Evolutionary conservation across 2,888 invertebrate species (phyloP), one percentile per base, ranked within the genome.

Genomic region (Drosophila ustulata): DNA sequence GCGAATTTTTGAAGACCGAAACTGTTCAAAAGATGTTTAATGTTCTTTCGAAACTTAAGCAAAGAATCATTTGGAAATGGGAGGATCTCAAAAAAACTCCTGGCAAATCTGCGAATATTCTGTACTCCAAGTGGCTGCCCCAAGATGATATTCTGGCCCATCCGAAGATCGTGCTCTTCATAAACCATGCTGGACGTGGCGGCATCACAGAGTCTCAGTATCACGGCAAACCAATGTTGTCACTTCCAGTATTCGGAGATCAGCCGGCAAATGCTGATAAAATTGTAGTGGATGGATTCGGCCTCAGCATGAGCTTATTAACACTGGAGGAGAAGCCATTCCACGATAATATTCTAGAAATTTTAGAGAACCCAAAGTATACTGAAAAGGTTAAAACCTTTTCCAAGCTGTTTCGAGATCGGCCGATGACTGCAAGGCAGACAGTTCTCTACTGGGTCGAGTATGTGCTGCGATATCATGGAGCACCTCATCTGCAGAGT

Each of bases 11-110:
- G 51, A 93, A 94, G 0, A 78, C 85, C 0, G 93, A 94, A 1
- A 94, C 93, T 65, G 92, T 93, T 7, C 88, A 93, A 32, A 93
- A 92, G 1, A 93, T 96, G 56, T 90, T 94, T 5, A 94, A 94
- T 55, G 94, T 94, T 1, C 94, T 96, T 43, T 92, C 93, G 0
- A 93, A 93, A 65, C 82, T 95, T 0, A 94, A 95, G 67, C 94
- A 95, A 62, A 94, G 93, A 4, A 93, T 96, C 0, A 82, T 96
- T 11, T 95, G 95, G 95, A 95, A 95, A 91, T 95, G 95, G 94
- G 95, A 95, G 80, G 74, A 86, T 46, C 93, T 94, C 0, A 93
- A 94, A 3, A 90, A 90, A 7, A 85, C 94, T 0, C 90, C 90
- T 0, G 91, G 91, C 2, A 83, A 91, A 3, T 91, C 93, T 0